phyloP scores from a whole-genome alignment of 2,888 invertebrate genomes.

The Lutraria lutraria region DNA sequence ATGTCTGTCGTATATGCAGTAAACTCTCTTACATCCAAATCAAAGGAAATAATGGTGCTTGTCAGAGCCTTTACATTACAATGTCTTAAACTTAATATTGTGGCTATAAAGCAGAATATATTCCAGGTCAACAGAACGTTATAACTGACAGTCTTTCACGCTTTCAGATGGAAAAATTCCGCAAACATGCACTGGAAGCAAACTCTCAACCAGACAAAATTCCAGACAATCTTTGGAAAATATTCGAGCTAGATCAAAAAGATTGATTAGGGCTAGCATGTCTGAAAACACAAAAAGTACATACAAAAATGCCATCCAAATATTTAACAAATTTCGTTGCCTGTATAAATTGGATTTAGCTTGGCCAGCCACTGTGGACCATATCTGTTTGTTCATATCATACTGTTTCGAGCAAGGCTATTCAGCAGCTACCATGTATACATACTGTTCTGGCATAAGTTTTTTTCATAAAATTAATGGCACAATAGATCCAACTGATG shows the following conservation, averaged over 20 bases:
- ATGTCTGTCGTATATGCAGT: slow-evolving; percentile 49
- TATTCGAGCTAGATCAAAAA: slow-evolving; percentile 37
- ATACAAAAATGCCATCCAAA: neutral
- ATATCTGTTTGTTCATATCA: neutral
- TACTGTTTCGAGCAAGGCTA: neutral
- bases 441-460: neutral
- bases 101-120: slow-evolving; percentile 45
- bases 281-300: neutral
- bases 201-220: too few species aligned
- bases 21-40: slow-evolving; percentile 50
- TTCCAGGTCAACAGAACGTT: slow-evolving; percentile 34
- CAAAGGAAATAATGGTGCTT: slow-evolving; percentile 29
- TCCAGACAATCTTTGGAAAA: slow-evolving; percentile 50
- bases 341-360: neutral
- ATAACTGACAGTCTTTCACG: slow-evolving; percentile 45
- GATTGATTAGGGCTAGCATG: neutral
- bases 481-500: too few species aligned
- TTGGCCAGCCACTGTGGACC: neutral
- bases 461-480: too few species aligned
- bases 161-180: slow-evolving; percentile 52
- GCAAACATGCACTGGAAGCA: slow-evolving; percentile 41
- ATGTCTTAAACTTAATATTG: slow-evolving; percentile 50
- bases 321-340: neutral
- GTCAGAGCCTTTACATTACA: slow-evolving; percentile 42
- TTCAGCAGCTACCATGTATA: too few species aligned